Evolutionary conservation across 2,113 vertebrate species (phyloP).

Genomic region (Labeo rohita): DNA sequence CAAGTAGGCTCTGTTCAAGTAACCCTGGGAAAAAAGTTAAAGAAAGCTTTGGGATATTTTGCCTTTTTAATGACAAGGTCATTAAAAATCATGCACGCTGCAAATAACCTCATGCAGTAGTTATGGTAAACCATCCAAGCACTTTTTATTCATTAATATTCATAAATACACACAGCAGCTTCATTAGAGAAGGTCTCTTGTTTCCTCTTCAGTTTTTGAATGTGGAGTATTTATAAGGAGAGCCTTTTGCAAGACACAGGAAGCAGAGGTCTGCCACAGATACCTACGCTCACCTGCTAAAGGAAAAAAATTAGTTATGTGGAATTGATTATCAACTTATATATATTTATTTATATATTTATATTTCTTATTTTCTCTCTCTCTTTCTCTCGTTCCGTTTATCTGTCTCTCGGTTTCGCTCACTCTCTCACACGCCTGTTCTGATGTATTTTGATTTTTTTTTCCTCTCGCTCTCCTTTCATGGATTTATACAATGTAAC

Average conservation of each 20-base stretch:
- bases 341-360: slow-evolving; percentile 83
- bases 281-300: slow-evolving; percentile 94
- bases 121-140: slow-evolving; percentile 99
- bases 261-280: slow-evolving; percentile 87
- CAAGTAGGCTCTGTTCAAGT: slow-evolving; percentile 57
- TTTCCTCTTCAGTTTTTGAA: slow-evolving; percentile 93
- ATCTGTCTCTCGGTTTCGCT: slow-evolving; percentile 70
- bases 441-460: slow-evolving; percentile 61
- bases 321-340: slow-evolving; percentile 95
- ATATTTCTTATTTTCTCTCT: slow-evolving; percentile 68
- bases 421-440: slow-evolving; percentile 77
- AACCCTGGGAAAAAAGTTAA: slow-evolving; percentile 85
- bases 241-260: slow-evolving; percentile 92
- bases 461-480: slow-evolving; percentile 84
- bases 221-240: slow-evolving; percentile 96
- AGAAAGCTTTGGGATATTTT: slow-evolving; percentile 86
- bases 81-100: slow-evolving; percentile 98
- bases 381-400: slow-evolving; percentile 60
- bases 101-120: slow-evolving; percentile 99
- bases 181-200: slow-evolving; percentile 88
- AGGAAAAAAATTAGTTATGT: slow-evolving; percentile 93
- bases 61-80: slow-evolving; percentile 90
- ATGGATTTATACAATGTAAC: slow-evolving; percentile 99
- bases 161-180: slow-evolving; percentile 99
- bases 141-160: slow-evolving; percentile 99